Evolutionary conservation across 1,140 invertebrate genomes (phyloP).

Genomic region (Ips typographus): DNA sequence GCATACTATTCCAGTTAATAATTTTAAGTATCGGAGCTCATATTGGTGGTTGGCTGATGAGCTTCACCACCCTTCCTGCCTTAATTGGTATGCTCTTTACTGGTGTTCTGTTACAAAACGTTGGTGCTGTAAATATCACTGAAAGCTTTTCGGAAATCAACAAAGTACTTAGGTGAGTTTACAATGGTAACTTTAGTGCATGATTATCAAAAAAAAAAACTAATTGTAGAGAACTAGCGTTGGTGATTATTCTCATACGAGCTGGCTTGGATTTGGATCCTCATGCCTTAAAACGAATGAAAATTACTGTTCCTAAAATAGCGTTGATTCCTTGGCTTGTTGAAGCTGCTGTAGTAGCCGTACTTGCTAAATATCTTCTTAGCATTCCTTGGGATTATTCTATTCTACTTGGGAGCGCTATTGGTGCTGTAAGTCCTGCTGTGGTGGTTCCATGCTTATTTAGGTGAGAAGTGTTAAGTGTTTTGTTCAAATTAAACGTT

Average conservation of each 20-base stretch:
- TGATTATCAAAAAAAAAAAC: not conserved
- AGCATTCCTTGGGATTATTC: slow-evolving; percentile 85
- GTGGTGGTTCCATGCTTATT: slow-evolving; percentile 94
- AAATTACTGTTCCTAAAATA: slow-evolving; percentile 75
- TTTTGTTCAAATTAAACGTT: not conserved
- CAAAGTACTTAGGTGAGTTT: slow-evolving; percentile 63
- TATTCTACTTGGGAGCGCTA: slow-evolving; percentile 81
- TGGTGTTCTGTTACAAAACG: slow-evolving; percentile 75
- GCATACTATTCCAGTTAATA: slow-evolving; percentile 77
- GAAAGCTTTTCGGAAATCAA: slow-evolving; percentile 62
- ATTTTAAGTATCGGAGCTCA: slow-evolving; percentile 73
- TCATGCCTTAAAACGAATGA: slow-evolving; percentile 75
- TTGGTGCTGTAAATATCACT: slow-evolving; percentile 71
- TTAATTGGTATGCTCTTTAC: slow-evolving; percentile 85
- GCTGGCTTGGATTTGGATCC: slow-evolving; percentile 93
- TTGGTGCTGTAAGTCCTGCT: slow-evolving; percentile 92
- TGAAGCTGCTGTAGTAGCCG: slow-evolving; percentile 70
- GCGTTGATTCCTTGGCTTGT: slow-evolving; percentile 83
- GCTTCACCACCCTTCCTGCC: slow-evolving; percentile 75
- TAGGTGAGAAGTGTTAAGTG: slow-evolving; percentile 44
- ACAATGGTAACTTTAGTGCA: slow-evolving; percentile 35
- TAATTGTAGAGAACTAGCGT: slow-evolving; percentile 75
- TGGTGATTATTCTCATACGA: slow-evolving; percentile 89
- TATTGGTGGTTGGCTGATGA: slow-evolving; percentile 77
- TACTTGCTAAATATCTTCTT: slow-evolving; percentile 74